Evolutionary conservation across 1,140 invertebrate species (phyloP).

Genomic region (Zaprionus ornatus): DNA sequence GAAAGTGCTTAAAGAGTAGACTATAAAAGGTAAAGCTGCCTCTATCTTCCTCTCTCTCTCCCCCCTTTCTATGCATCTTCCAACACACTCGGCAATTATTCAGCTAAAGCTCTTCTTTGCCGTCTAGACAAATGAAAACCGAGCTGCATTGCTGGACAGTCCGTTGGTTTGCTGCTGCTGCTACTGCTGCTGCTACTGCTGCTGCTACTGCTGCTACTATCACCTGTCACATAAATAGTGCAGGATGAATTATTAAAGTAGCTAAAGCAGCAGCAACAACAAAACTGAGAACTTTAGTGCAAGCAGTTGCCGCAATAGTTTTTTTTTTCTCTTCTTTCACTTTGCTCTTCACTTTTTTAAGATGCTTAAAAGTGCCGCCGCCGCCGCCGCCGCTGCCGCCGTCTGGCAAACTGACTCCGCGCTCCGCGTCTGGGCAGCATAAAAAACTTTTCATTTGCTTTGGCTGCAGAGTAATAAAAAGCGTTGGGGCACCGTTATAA

Average conservation of each 20-base stretch:
- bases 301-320: constrained; percentile 4
- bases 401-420: constrained; percentile 23
- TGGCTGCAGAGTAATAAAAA: constrained; percentile 60
- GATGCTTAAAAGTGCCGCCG: constrained; percentile 73
- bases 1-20: neutral
- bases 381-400: neutral
- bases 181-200: constrained; percentile 25
- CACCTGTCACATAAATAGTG: constrained; percentile 76
- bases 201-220: constrained; percentile 51
- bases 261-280: constrained; percentile 34
- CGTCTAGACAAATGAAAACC: constrained; percentile 9
- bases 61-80: neutral
- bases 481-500: constrained; percentile 57
- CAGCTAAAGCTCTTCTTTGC: neutral
- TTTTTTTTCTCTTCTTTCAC: constrained; percentile 9
- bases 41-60: neutral
- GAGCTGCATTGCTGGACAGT: constrained; percentile 25
- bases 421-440: constrained; percentile 52
- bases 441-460: constrained; percentile 61
- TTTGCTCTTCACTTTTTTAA: constrained; percentile 60
- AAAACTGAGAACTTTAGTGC: neutral
- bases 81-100: neutral
- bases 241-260: constrained; percentile 68
- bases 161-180: constrained; percentile 9
- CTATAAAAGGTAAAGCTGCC: too few species aligned